phyloP scores from a whole-genome alignment of 1,140 invertebrate species.

The Drosophila paulistorum region DNA sequence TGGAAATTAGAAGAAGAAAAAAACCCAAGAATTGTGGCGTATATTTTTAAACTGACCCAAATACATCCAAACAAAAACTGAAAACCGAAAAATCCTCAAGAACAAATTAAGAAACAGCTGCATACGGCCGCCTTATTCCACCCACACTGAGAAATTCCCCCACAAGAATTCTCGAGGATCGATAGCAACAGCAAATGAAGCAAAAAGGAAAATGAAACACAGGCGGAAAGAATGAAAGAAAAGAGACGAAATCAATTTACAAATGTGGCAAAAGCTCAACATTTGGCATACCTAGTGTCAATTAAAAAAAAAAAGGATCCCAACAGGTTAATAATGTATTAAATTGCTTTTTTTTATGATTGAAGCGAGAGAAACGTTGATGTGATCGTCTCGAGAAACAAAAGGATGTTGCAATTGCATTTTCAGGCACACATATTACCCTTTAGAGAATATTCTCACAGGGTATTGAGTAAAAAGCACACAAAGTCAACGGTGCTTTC shows the following conservation, averaged over 20 bases:
- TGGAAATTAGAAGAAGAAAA: constrained; percentile 55
- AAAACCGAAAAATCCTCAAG: constrained; percentile 62
- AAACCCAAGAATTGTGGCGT: constrained; percentile 27
- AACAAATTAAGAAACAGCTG: constrained; percentile 58
- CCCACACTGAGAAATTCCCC: constrained; percentile 8
- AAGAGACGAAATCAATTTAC: neutral
- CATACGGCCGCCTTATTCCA: constrained; percentile 38
- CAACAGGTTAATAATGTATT: too few relatives aligned
- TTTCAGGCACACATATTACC: constrained; percentile 17
- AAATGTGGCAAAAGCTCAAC: neutral
- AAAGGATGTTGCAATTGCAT: neutral
- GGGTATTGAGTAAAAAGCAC: constrained; percentile 58
- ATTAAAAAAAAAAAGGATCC: neutral
- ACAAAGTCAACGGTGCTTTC: constrained; percentile 60
- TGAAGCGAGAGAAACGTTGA: neutral
- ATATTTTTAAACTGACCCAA: constrained; percentile 76
- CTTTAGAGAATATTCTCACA: constrained; percentile 2
- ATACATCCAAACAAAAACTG: constrained; percentile 26
- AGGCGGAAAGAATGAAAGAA: neutral
- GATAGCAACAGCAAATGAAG: neutral
- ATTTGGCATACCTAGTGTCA: constrained; percentile 3
- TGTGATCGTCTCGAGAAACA: neutral
- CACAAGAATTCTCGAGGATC: constrained; percentile 11
- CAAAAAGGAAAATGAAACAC: constrained; percentile 4
- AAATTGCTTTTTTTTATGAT: neutral